Evolutionary conservation across 2,797 vertebrate species (phyloP), one percentile per base, ranked within the genome.

Genomic region (Dendrocincla tyrannina): DNA sequence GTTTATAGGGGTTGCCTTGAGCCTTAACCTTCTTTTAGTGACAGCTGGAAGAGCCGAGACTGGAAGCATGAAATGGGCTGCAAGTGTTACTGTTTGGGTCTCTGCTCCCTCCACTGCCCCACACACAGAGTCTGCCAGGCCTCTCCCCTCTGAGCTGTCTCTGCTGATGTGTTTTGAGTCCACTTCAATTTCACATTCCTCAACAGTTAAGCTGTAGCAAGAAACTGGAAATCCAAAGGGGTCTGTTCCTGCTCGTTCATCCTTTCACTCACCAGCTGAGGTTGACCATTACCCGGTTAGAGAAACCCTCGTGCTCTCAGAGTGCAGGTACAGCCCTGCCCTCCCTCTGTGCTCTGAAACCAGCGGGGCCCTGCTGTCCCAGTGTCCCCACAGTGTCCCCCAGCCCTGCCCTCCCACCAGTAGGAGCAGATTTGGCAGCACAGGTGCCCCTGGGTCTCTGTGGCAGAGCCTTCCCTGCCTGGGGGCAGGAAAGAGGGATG

Each of bases 171-270:
- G 20, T 90, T 95, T 66, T 56, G 88, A 96, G 89, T 94, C 95
- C 93, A 68, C 66, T 89, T 90, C 60, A 64, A 93, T 92, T 88
- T 96, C 95, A 96, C 97, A 97, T 97, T 97, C 96, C 96, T 91
- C 60, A 95, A 16, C 62, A 81, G 81, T 69, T 82, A 74, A 53
- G 63, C 80, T 88, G 87, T 95, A 96, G 93, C 92, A 89, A 95
- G 90, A 91, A 97, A 96, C 95, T 95, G 94, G 96, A 96, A 96
- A 87, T 93, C 90, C 82, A 81, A 64, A 89, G 88, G 92, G 80
- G 28, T 91, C 75, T 91, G 83, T 41, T 91, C 83, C 91, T 92
- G 76, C 37, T 62, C 77, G 53, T 60, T 41, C 55, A 42, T 41
- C 49, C 14, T 73, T 77, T 46, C 0, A 30, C 83, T 94, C 59